phyloP scores from a whole-genome alignment of 2,888 invertebrate genomes.

The Acronicta leporina region DNA sequence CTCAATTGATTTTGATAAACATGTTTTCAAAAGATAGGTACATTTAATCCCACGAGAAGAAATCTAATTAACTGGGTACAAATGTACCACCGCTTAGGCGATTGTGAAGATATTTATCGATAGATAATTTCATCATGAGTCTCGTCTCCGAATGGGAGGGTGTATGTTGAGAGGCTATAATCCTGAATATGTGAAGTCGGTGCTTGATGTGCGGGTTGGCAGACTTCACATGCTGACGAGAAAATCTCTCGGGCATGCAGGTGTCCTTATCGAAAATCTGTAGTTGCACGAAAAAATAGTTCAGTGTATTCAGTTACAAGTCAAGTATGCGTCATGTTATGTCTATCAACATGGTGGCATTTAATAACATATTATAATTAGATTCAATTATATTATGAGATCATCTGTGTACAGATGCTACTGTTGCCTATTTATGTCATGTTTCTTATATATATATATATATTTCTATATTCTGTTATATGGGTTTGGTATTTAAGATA shows the following conservation, averaged over 20 bases:
- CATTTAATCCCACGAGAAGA: constrained; percentile 43
- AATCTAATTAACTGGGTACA: constrained; percentile 18
- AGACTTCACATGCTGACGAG: too few species aligned
- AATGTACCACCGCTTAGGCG: not conserved
- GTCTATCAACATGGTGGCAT: not conserved
- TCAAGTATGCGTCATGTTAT: not conserved
- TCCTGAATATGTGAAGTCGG: too few species aligned
- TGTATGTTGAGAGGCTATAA: too few species aligned
- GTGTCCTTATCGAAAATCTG: too few species aligned
- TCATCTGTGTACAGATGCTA: constrained; percentile 13
- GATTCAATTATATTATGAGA: not conserved
- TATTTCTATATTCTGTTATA: constrained; percentile 4
- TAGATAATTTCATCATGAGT: too few species aligned
- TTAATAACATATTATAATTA: not conserved
- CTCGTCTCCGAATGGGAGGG: too few species aligned
- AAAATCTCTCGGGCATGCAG: too few species aligned
- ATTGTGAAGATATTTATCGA: too few species aligned
- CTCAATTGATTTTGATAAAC: constrained; percentile 48
- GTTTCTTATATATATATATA: too few species aligned
- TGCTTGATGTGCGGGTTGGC: too few species aligned
- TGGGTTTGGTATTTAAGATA: constrained; percentile 33
- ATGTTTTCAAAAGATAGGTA: constrained; percentile 37
- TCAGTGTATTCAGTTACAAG: not conserved
- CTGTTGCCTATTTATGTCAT: constrained; percentile 18
- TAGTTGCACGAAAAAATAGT: too few species aligned